Percentiles rank a stretch among this genome's conserved stretches.
Conservation (phyloP, 2,113 vertebrate species). For the Caranx ignobilis region DNA sequence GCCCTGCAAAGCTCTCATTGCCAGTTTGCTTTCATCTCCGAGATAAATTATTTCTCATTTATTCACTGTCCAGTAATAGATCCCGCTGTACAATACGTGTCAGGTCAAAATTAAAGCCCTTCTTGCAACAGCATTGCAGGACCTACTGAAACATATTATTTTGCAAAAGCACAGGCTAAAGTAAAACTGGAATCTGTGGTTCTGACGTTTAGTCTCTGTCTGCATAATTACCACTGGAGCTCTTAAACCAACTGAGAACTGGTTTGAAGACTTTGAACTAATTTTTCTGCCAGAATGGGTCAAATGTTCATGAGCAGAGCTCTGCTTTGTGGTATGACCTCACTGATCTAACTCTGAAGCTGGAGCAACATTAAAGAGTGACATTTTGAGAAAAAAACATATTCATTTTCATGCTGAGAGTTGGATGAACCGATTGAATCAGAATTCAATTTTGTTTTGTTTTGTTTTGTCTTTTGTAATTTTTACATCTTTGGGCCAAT, state of each 20-base stretch:
- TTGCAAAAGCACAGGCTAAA: constrained; percentile 6
- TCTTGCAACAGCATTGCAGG: not conserved
- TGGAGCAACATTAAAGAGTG: not conserved
- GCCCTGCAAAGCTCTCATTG: not conserved
- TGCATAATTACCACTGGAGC: not conserved
- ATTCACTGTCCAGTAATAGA: constrained; percentile 13
- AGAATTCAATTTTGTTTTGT: not conserved
- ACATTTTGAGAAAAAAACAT: not conserved
- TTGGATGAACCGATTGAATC: not conserved
- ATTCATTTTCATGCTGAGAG: not conserved
- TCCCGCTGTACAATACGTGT: not conserved
- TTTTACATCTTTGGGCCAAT: not conserved
- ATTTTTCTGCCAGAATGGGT: not conserved
- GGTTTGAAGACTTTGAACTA: not conserved
- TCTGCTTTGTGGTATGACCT: not conserved
- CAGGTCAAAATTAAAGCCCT: constrained; percentile 9
- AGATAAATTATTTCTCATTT: constrained; percentile 11
- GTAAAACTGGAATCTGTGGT: constrained; percentile 1
- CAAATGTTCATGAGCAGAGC: not conserved
- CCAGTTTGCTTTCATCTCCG: constrained; percentile 11
- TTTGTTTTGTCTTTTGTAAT: not conserved
- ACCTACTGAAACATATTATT: constrained; percentile 5
- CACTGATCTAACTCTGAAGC: not conserved
- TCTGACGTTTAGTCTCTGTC: not conserved
- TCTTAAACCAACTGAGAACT: not conserved